phyloP scores from a whole-genome alignment of 1,140 invertebrate species.

The Goniozus legneri region DNA sequence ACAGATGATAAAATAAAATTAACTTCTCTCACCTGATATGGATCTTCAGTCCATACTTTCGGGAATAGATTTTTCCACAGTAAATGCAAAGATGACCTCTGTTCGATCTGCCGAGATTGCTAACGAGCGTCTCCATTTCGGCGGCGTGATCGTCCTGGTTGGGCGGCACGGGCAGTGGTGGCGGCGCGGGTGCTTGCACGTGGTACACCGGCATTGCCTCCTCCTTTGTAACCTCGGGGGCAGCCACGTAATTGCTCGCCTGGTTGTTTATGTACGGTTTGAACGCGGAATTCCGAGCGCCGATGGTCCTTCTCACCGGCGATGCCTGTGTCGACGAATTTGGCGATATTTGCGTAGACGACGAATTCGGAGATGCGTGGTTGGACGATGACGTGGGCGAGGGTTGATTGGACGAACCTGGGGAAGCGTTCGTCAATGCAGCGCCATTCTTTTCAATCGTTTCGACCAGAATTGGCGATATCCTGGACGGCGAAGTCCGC shows the following conservation, averaged over 20 bases:
- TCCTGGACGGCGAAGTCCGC: background rate
- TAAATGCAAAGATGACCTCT: conserved; percentile 80
- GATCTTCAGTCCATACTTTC: conserved; percentile 90
- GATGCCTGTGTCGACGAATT: conserved; percentile 7
- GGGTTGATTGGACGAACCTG: conserved; percentile 14
- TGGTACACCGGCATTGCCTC: background rate
- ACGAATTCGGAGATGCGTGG: conserved; percentile 11
- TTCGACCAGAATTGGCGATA: conserved; percentile 11
- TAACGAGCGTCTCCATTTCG: conserved; percentile 74
- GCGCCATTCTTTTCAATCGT: conserved; percentile 1
- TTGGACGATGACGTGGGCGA: conserved; percentile 18
- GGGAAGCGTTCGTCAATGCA: conserved; percentile 11
- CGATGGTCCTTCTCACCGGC: conserved; percentile 4
- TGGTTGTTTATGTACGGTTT: conserved; percentile 43
- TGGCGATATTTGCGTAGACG: conserved; percentile 17
- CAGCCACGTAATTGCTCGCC: background rate
- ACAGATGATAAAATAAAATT: no score
- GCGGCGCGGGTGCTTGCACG: conserved; percentile 10
- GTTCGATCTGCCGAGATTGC: conserved; percentile 72
- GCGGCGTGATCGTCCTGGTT: conserved; percentile 52
- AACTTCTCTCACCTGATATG: conserved; percentile 84
- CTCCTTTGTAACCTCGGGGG: background rate
- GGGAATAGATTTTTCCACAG: conserved; percentile 85
- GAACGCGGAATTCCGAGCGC: conserved; percentile 45
- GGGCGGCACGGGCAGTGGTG: conserved; percentile 6